Conservation (phyloP, 2,888 invertebrate genomes). For the Sceliomorpha sp. region DNA sequence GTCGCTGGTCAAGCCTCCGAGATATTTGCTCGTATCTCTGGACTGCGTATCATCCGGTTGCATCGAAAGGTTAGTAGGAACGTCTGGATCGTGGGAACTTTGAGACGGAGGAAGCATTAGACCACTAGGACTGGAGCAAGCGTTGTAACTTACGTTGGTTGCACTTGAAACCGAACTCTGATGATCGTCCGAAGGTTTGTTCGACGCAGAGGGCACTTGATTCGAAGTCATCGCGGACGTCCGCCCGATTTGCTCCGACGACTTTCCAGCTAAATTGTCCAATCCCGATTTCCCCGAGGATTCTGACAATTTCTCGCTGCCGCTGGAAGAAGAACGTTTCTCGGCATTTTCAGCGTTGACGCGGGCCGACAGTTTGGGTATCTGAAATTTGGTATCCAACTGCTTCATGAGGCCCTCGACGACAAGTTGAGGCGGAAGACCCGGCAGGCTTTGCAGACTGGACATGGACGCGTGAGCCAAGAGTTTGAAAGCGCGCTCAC, state of each 20-base stretch:
- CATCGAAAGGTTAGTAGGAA: conserved; percentile 76
- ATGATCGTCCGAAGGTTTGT: conserved; percentile 50
- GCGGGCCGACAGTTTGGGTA: conserved; percentile 88
- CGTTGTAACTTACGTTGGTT: conserved; percentile 10
- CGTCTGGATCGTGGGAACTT: conserved; percentile 65
- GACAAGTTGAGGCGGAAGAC: conserved; percentile 84
- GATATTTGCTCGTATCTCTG: conserved; percentile 28
- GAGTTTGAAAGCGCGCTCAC: conserved; percentile 84
- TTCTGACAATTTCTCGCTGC: conserved; percentile 55
- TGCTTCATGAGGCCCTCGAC: conserved; percentile 90
- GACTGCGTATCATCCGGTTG: conserved; percentile 59
- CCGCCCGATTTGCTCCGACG: conserved; percentile 17
- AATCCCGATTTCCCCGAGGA: conserved; percentile 29
- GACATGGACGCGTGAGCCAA: conserved; percentile 82
- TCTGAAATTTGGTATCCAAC: conserved; percentile 91
- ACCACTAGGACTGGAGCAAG: conserved; percentile 11
- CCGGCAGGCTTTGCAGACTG: conserved; percentile 71
- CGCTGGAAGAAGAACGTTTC: conserved; percentile 59
- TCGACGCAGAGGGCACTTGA: conserved; percentile 13
- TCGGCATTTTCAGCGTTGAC: conserved; percentile 69
- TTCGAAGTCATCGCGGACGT: conserved; percentile 19
- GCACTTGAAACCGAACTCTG: conserved; percentile 52
- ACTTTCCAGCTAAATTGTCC: conserved; percentile 11
- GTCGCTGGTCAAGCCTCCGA: conserved; percentile 26
- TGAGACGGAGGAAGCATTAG: conserved; percentile 58